Percentiles rank a stretch among this genome's conserved stretches.
Conservation (phyloP, 1,140 invertebrate genomes). For the Stegodyphus mimosarum region DNA sequence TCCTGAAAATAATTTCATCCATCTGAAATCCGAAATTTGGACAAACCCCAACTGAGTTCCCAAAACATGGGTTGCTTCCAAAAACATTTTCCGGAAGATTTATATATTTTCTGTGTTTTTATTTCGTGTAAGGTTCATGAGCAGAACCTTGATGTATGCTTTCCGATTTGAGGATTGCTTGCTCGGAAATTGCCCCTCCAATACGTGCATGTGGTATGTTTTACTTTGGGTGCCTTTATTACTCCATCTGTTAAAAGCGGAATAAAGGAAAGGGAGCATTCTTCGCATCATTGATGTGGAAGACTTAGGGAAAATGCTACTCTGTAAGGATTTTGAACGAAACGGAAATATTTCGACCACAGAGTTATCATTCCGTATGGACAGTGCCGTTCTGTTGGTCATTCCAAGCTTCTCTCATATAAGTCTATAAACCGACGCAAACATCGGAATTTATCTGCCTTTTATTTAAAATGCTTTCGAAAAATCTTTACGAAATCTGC, state of each 20-base stretch:
- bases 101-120: conserved; percentile 13
- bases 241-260: conserved; percentile 35
- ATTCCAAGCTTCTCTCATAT: no score
- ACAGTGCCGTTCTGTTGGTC: no score
- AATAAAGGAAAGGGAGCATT: not conserved
- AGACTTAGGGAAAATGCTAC: conserved; percentile 6
- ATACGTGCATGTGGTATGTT: not conserved
- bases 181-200: conserved; percentile 16
- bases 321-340: not conserved
- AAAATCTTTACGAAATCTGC: no score
- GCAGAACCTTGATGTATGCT: conserved; percentile 18
- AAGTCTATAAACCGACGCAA: no score
- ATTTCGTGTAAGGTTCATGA: not conserved
- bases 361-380: no score
- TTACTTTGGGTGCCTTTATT: conserved; percentile 24
- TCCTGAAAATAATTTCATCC: conserved; percentile 56
- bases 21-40: conserved; percentile 42
- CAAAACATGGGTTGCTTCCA: conserved; percentile 38
- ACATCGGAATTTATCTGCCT: no score
- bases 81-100: conserved; percentile 48
- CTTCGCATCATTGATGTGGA: conserved; percentile 16
- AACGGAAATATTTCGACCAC: not conserved
- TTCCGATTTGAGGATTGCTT: conserved; percentile 24
- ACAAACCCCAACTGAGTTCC: conserved; percentile 50
- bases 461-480: no score